Base-by-base conservation (phyloP, 2,113 vertebrate species). In the Morone saxatilis region DNA sequence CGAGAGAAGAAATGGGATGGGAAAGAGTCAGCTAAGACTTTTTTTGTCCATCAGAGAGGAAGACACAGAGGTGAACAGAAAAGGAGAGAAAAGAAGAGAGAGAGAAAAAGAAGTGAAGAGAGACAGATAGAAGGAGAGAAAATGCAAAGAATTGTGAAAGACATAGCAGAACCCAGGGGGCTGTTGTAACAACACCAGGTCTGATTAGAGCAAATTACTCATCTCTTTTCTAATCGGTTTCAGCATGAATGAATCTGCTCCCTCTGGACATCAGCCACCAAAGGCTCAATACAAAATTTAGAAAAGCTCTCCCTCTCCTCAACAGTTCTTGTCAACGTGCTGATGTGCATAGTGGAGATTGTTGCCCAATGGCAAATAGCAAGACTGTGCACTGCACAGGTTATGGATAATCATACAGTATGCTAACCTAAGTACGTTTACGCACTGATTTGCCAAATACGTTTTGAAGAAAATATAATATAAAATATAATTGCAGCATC, bases 161-260 rank as follows among this genome's bases (percentile, higher is more conserved):
- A 66, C 9, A 47, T 0, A 50, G 53, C n/a, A 53, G 68, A 59
- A 54, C 73, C 60, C 83, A 68, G 53, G 57, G 43, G 68, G 62
- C 50, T 70, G 51, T n/a, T 61, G 65, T 31, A 56, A 71, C 69
- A 91, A 75, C 77, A 81, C 10, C 70, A 25, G 40, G 67, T 86
- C 63, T 89, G 80, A 91, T 71, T 84, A 75, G 77, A 89, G 69
- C 74, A 90, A 87, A 88, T 76, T 9, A 50, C 73, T 75, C 41
- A 74, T 72, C 81, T 81, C 78, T 51, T 86, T 71, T 75, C 67
- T 78, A 86, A 66, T 87, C 81, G 76, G 57, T 54, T 71, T 89
- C 25, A 79, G 38, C 75, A 20, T 80, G 54, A 80, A 75, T 76
- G 8, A 72, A 41, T 81, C 13, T 12, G 47, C 16, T 75, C 76